A percentile compares a stretch with the other conserved stretches of the same genome.
Evolutionary conservation across 2,888 invertebrate species (phyloP).

Genomic region (Melanchra persicariae): DNA sequence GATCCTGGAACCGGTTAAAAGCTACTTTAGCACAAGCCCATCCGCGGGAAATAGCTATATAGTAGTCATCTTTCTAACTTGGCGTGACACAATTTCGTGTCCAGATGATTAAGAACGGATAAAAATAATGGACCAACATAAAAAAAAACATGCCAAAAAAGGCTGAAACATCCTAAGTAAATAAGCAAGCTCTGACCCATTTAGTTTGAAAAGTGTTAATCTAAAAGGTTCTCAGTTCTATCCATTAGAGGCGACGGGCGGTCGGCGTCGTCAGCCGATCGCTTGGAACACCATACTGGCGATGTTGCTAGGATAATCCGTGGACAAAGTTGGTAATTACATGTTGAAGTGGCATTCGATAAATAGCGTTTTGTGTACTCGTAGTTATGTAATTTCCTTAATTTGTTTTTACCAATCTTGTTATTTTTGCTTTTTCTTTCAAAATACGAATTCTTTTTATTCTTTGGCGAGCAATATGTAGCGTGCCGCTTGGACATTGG

Average conservation of each 20-base stretch:
- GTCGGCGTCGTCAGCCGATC: slow-evolving; percentile 66
- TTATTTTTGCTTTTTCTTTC: too few species aligned
- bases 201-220: slow-evolving; percentile 72
- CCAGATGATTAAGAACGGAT: slow-evolving; percentile 14
- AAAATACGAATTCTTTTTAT: too few species aligned
- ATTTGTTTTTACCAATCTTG: too few species aligned
- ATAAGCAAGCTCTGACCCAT: slow-evolving; percentile 65
- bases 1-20: too few species aligned
- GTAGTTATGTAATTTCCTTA: background rate
- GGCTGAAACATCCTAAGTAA: slow-evolving; percentile 55
- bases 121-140: slow-evolving; percentile 37
- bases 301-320: slow-evolving; percentile 35
- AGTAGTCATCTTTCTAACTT: background rate
- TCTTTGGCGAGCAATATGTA: too few species aligned
- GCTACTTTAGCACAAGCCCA: too few species aligned
- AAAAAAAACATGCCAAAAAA: slow-evolving; percentile 37
- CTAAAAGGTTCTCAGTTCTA: slow-evolving; percentile 76
- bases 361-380: too few species aligned
- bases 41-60: too few species aligned
- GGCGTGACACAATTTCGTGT: slow-evolving; percentile 6
- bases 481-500: too few species aligned
- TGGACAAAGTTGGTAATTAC: too few species aligned
- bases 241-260: slow-evolving; percentile 74
- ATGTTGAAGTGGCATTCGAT: too few species aligned
- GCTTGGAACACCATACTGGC: slow-evolving; percentile 51